Evolutionary conservation across 2,888 invertebrate genomes (phyloP), one percentile per base, ranked within the genome.

Genomic region (Oscheius myriophilus): DNA sequence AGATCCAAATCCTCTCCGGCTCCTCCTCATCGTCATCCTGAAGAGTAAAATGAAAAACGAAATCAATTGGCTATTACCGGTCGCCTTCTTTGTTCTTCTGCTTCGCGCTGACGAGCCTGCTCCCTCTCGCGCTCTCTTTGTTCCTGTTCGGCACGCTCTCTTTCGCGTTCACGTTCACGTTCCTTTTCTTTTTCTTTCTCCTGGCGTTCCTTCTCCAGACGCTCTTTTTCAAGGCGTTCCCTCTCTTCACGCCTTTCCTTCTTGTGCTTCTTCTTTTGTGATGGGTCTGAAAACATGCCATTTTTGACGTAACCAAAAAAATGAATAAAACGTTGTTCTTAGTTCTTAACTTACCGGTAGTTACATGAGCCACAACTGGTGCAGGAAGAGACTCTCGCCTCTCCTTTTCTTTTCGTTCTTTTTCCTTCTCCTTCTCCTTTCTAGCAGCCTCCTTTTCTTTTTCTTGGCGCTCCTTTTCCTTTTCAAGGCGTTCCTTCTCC

Each of bases 1-100:
- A 85, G 26, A 85, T 80, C 85, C 85, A 85, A 11, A 84, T 69
- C 69, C 82, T 49, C 52, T 69, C 64, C 55, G 73, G 73, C 52
- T 69, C 67, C 64, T 76, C 69, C 33, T 54, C 49, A 6, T 41
- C 57, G 18, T 57, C 42, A 33, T 55, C 11, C 74, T 33, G 33
- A 33, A 33, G 33, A 18, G 53, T 11, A 6, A 23, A 46, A 11
- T n/a, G 3, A 46, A 6, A 46, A 46, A 46, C 3, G 2, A n/a
- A 6, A 11, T 46, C 11, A 21, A 52, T 26, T 52, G 21, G 23
- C 33, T 51, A 51, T 53, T 75, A 53, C 42, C 67, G 66, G 61
- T 75, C 72, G 23, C 67, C 51, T 55, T 71, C 72, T 46, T 72
- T 67, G 16, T 72, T 70, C 16, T 68, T 69, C 11, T 68, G 51